Evolutionary conservation across 2,113 vertebrate species (phyloP).

Genomic region (Nycticorax nycticorax): DNA sequence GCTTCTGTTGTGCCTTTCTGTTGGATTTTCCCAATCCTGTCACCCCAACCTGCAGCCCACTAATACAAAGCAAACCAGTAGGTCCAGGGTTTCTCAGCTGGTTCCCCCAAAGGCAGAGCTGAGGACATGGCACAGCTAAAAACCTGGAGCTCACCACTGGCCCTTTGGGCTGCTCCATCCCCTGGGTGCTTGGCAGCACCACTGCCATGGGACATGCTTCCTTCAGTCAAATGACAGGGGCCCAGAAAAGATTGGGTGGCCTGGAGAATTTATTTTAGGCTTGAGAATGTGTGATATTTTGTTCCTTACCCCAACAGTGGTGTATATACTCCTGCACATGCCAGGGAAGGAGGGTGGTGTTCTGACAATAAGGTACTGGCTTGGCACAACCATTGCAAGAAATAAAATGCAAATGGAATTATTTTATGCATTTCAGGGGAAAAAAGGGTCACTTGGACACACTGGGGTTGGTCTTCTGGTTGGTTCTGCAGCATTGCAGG

Average conservation of each 20-base stretch:
- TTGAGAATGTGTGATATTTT: neutral
- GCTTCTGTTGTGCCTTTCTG: accelerated
- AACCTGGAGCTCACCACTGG: neutral
- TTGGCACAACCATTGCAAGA: neutral
- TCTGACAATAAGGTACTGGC: neutral
- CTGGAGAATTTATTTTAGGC: neutral
- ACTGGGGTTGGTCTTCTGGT: neutral
- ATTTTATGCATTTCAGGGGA: neutral
- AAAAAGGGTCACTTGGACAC: neutral
- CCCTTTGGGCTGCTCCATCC: neutral
- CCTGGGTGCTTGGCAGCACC: neutral
- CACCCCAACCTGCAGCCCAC: neutral
- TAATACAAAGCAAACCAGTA: neutral
- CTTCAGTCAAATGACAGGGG: accelerated
- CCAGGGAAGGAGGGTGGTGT: neutral
- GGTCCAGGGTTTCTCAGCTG: neutral
- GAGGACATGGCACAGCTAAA: neutral
- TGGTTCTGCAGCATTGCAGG: neutral
- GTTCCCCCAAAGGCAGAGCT: neutral
- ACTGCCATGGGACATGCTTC: neutral
- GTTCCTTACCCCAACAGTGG: neutral
- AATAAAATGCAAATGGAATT: neutral
- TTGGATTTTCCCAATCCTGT: neutral
- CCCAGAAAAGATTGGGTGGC: neutral
- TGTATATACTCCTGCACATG: neutral